Conservation (phyloP, 2,888 invertebrate species). For the Drosophila sordidula region DNA sequence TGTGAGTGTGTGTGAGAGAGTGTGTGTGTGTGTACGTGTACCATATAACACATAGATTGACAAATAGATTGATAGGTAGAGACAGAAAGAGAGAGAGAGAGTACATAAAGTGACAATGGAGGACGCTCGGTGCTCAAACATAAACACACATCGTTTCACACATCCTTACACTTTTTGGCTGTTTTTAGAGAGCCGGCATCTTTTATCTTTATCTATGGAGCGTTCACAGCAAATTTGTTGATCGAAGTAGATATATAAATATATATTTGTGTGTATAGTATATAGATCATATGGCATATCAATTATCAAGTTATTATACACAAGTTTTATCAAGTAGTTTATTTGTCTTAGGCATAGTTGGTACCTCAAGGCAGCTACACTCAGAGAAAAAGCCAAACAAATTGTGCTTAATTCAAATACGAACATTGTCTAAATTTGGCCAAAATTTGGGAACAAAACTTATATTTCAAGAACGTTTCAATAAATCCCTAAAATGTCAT, state of each 20-base stretch:
- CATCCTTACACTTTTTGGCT: constrained; percentile 85
- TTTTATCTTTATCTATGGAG: constrained; percentile 82
- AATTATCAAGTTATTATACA: constrained; percentile 12
- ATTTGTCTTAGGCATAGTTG: background rate
- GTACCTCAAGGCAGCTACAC: background rate
- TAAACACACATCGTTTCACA: constrained; percentile 61
- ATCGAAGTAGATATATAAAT: constrained; percentile 42
- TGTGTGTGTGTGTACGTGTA: constrained; percentile 23
- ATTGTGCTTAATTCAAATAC: background rate
- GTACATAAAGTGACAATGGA: constrained; percentile 46
- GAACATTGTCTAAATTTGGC: background rate
- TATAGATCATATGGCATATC: constrained; percentile 11
- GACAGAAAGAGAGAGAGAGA: constrained; percentile 19
- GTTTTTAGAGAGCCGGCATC: constrained; percentile 78
- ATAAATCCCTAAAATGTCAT: too few species aligned
- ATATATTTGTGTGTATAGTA: constrained; percentile 5
- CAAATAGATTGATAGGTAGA: constrained; percentile 12
- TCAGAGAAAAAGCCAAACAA: background rate
- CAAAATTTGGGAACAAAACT: too few species aligned
- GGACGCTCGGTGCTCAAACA: constrained; percentile 59
- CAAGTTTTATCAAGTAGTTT: constrained; percentile 1
- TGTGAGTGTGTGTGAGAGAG: constrained; percentile 7
- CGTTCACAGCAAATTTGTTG: constrained; percentile 44
- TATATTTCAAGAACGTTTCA: too few species aligned
- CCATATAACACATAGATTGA: constrained; percentile 31